A percentile compares a stretch with the other conserved stretches of the same genome.
phyloP scores from a whole-genome alignment of 1,140 invertebrate species.

The Drosophila kohkoa region DNA sequence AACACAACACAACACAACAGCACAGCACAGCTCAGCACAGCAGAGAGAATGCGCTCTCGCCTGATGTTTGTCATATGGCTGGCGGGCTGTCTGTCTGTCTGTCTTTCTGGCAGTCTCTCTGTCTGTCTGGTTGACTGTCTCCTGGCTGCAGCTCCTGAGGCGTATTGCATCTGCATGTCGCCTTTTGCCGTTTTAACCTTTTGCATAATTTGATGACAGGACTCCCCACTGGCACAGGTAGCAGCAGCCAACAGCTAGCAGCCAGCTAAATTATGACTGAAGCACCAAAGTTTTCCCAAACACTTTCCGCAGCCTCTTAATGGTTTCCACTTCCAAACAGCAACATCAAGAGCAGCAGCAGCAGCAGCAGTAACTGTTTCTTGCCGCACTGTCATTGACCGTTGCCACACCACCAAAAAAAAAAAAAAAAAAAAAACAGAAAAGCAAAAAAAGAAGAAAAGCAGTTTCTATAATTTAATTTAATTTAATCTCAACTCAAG shows the following conservation, averaged over 20 bases:
- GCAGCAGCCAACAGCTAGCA: too few relatives aligned
- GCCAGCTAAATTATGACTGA: conserved; percentile 33
- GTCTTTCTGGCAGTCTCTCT: not conserved
- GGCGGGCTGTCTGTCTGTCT: not conserved
- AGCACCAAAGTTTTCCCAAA: conserved; percentile 30
- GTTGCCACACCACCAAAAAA: conserved; percentile 6
- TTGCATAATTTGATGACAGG: conserved; percentile 67
- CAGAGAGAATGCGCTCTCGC: not conserved
- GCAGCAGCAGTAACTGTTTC: not conserved
- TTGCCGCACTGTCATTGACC: conserved; percentile 1
- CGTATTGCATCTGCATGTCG: conserved; percentile 19
- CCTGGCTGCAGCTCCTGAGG: conserved; percentile 4
- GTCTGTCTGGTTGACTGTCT: conserved; percentile 17
- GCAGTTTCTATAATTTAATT: conserved; percentile 62
- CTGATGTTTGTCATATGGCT: conserved; percentile 11
- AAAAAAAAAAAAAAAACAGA: too few relatives aligned
- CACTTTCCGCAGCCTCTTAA: conserved; percentile 17
- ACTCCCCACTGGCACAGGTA: not conserved
- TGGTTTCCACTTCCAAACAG: conserved; percentile 17
- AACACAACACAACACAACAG: not conserved
- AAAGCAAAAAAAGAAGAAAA: too few relatives aligned
- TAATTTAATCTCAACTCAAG: conserved; percentile 68
- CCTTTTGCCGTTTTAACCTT: conserved; percentile 58
- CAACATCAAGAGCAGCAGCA: not conserved
- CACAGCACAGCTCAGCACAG: too few relatives aligned